Percentiles rank a stretch among this genome's conserved stretches.
phyloP scores from a whole-genome alignment of 2,888 invertebrate genomes.

The Clivina fossor region DNA sequence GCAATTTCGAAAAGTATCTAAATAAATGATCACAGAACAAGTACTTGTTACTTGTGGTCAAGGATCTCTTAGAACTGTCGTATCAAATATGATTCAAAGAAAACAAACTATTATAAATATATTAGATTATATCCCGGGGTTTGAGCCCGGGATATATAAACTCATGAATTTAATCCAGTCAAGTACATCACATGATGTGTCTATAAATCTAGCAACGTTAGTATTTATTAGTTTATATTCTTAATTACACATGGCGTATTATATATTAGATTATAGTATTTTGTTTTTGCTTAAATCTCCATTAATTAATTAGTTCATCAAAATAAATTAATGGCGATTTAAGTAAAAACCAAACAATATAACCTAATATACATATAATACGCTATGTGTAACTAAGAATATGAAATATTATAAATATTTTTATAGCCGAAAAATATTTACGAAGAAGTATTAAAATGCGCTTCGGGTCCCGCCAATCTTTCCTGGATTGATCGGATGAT shows the following conservation, averaged over 20 bases:
- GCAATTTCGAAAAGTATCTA: no score
- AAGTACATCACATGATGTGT: no score
- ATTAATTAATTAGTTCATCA: background rate
- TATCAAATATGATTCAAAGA: no score
- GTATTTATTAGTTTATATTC: no score
- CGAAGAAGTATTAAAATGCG: conserved; percentile 49
- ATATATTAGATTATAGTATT: background rate
- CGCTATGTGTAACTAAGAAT: background rate
- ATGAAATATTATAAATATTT: background rate
- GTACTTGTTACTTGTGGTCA: no score
- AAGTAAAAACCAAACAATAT: background rate
- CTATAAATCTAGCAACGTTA: no score
- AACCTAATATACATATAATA: background rate
- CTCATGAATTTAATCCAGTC: no score
- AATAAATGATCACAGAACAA: no score
- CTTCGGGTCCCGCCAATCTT: conserved; percentile 45
- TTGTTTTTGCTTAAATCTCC: background rate
- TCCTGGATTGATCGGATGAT: conserved; percentile 45
- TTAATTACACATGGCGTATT: background rate
- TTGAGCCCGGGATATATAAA: no score
- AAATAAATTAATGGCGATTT: background rate
- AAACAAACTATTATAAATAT: no score
- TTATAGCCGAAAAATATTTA: conserved; percentile 46
- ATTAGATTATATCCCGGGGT: no score
- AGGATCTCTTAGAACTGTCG: no score